These are phyloP conservation scores for Lycaon pictus DNA, from an alignment of 2,113 vertebrate species.

Conservation along the genomic window DNA sequence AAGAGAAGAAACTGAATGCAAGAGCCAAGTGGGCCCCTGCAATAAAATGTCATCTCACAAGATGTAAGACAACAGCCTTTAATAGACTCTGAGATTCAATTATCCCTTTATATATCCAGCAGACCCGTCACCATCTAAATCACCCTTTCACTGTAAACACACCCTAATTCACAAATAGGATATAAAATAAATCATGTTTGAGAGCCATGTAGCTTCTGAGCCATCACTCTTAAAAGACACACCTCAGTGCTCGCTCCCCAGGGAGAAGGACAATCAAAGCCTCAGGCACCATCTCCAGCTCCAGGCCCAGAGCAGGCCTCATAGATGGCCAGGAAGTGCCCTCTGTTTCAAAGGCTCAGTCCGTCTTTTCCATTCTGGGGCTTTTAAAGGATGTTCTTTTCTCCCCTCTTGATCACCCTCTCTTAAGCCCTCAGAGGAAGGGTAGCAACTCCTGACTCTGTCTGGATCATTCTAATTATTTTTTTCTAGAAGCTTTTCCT, in stretches of 20 bases:
- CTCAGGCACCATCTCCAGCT: not conserved
- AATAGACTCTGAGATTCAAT: conserved; percentile 70
- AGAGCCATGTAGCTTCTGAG: not conserved
- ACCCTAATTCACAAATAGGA: conserved; percentile 48
- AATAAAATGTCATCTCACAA: conserved; percentile 67
- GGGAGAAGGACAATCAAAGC: not conserved
- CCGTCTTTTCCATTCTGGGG: not conserved
- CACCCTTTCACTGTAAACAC: conserved; percentile 59
- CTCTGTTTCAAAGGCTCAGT: not conserved
- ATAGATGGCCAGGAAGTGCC: accelerated
- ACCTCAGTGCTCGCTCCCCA: not conserved
- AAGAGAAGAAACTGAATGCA: conserved; percentile 15
- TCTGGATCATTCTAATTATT: not conserved
- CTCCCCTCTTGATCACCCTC: not conserved
- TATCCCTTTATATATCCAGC: conserved; percentile 34
- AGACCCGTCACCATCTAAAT: conserved; percentile 25
- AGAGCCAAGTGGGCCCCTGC: not conserved
- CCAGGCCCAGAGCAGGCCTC: not conserved
- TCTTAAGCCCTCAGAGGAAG: not conserved
- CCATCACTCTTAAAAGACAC: not conserved
- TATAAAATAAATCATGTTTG: conserved; percentile 39
- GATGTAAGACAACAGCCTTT: conserved; percentile 42
- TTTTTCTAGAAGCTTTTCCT: not conserved
- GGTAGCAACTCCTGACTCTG: not conserved
- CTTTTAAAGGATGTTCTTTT: not conserved